Evolutionary conservation across 2,888 invertebrate species (phyloP).

Genomic region (Mylabris sibirica): DNA sequence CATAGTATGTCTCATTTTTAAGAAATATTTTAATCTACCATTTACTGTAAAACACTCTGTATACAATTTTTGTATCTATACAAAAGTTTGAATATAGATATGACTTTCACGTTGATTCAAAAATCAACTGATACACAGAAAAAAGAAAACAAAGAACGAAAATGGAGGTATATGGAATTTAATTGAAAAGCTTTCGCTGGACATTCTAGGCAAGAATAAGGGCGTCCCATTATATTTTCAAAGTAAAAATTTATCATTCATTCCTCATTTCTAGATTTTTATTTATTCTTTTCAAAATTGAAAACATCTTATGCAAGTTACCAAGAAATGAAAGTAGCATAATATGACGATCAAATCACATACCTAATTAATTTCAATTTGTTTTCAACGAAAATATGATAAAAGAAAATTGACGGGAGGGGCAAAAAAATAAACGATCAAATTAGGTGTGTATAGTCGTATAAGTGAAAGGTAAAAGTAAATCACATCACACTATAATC

Average conservation of each 20-base stretch:
- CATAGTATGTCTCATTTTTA: too few relatives aligned
- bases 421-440: not conserved
- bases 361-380: not conserved
- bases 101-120: not conserved
- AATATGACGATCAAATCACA: not conserved
- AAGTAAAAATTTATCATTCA: not conserved
- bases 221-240: not conserved
- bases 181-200: constrained; percentile 1
- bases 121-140: not conserved
- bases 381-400: not conserved
- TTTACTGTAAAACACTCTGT: too few relatives aligned
- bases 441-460: not conserved
- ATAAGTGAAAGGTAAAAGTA: constrained; percentile 9
- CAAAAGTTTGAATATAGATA: too few relatives aligned
- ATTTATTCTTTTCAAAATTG: not conserved
- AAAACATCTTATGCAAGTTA: not conserved
- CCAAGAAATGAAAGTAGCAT: not conserved
- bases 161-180: not conserved
- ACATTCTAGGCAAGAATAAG: not conserved
- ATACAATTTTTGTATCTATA: too few relatives aligned
- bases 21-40: too few relatives aligned
- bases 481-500: not conserved
- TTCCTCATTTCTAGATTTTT: constrained; percentile 7
- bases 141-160: not conserved
- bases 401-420: not conserved